Conservation (phyloP, 2,888 invertebrate genomes). For the Homarus gammarus region DNA sequence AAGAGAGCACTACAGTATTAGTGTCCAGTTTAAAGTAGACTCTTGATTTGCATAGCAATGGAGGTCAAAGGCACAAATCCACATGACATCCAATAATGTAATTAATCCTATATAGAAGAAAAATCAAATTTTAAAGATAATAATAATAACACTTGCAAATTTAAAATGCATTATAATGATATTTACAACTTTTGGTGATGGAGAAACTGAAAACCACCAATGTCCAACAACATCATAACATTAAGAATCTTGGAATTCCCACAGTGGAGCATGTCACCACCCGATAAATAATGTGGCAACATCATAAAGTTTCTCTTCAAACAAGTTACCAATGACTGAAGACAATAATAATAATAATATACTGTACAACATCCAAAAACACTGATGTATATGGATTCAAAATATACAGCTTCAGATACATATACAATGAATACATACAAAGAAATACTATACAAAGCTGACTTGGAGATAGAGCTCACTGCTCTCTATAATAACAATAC, state of each 20-base stretch:
- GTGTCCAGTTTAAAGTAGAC: neutral
- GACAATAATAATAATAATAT: no score
- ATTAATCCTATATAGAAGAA: neutral
- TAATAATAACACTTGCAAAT: neutral
- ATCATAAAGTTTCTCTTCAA: neutral
- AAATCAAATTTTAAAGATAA: conserved; percentile 11
- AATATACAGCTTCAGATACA: neutral
- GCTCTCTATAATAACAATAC: neutral
- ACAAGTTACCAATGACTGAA: neutral
- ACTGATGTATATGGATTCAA: neutral
- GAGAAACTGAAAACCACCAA: neutral
- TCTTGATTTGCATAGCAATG: neutral
- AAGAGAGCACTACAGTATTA: neutral
- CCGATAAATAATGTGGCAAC: neutral
- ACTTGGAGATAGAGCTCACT: neutral
- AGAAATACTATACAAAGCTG: conserved; percentile 4
- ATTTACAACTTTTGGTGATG: neutral
- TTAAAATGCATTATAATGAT: neutral
- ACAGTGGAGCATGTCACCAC: neutral
- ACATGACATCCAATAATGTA: neutral
- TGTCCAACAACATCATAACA: neutral
- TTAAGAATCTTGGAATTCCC: neutral
- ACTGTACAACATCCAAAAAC: neutral
- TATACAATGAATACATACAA: neutral
- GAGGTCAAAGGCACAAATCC: neutral